phyloP scores from a whole-genome alignment of 2,113 vertebrate species.

The Callospermophilus lateralis region DNA sequence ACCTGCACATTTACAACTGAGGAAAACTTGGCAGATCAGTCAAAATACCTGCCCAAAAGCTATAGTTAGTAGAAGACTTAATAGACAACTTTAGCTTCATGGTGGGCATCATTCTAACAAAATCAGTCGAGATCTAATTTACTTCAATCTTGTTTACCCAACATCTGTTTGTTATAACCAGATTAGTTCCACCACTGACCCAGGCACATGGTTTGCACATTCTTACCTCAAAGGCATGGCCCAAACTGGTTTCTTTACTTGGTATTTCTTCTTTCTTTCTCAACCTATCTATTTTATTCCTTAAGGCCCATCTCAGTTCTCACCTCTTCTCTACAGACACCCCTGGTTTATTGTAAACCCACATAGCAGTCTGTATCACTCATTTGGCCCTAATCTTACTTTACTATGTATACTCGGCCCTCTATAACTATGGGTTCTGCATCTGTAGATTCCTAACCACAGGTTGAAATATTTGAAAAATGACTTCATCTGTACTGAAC shows the following conservation, averaged over 20 bases:
- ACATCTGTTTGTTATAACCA: conserved; percentile 54
- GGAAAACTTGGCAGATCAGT: conserved; percentile 8
- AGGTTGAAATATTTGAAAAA: not conserved
- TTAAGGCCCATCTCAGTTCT: conserved; percentile 19
- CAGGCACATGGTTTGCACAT: not conserved
- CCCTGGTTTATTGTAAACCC: not conserved
- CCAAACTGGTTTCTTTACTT: not conserved
- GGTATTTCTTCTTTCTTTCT: conserved; percentile 38
- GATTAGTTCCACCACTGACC: conserved; percentile 56
- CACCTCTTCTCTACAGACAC: not conserved
- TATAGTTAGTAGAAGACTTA: conserved; percentile 50
- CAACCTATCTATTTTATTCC: not conserved
- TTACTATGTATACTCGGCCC: not conserved
- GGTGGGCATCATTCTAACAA: conserved; percentile 48
- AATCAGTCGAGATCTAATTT: conserved; percentile 65
- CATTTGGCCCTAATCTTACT: conserved; percentile 10
- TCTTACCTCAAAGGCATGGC: conserved; percentile 20
- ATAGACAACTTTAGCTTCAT: conserved; percentile 47
- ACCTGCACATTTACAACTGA: conserved; percentile 48
- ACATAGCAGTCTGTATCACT: not conserved
- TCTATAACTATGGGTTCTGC: not conserved
- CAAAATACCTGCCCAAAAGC: conserved; percentile 31
- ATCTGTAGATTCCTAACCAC: not conserved
- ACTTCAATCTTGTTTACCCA: conserved; percentile 56
- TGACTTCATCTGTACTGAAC: not conserved